Evolutionary conservation across 2,888 invertebrate species (phyloP).

Genomic region (Meliscaeva auricollis): DNA sequence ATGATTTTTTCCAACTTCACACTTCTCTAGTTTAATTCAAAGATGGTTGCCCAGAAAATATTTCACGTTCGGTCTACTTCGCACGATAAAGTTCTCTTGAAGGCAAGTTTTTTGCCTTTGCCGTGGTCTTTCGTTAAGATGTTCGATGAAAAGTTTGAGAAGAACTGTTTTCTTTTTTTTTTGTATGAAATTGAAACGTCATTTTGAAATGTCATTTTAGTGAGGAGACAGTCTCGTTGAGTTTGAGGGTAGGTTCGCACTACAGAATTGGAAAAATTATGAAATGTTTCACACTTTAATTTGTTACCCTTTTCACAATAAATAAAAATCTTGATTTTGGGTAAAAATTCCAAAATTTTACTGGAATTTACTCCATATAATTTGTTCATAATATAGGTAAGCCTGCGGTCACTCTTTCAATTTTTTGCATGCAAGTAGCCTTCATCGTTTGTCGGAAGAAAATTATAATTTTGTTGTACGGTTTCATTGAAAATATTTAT

Average conservation of each 20-base stretch:
- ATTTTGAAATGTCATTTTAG: slow-evolving; percentile 49
- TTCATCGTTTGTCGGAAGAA: too few species aligned
- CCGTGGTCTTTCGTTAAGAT: slow-evolving; percentile 77
- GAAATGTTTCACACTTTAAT: too few species aligned
- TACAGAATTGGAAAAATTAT: too few species aligned
- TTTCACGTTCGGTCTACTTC: slow-evolving; percentile 80
- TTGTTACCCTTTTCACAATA: too few species aligned
- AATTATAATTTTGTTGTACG: too few species aligned
- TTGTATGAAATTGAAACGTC: slow-evolving; percentile 9
- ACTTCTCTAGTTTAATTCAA: slow-evolving; percentile 82
- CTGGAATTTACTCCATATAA: too few species aligned
- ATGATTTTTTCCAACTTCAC: slow-evolving; percentile 80
- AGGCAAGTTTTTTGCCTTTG: slow-evolving; percentile 74
- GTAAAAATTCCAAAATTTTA: too few species aligned
- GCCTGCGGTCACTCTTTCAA: too few species aligned
- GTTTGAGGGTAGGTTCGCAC: background rate
- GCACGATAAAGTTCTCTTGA: slow-evolving; percentile 74
- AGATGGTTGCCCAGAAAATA: slow-evolving; percentile 82
- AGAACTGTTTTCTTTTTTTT: background rate
- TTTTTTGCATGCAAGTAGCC: too few species aligned
- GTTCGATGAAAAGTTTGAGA: slow-evolving; percentile 34
- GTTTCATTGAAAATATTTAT: too few species aligned
- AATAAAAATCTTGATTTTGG: too few species aligned
- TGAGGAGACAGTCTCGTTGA: slow-evolving; percentile 31
- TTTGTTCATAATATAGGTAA: too few species aligned